Percentiles rank a stretch among this genome's conserved stretches.
These are phyloP conservation scores for Bos indicus DNA, from an alignment of 2,113 vertebrate species.

Conservation along the genomic window DNA sequence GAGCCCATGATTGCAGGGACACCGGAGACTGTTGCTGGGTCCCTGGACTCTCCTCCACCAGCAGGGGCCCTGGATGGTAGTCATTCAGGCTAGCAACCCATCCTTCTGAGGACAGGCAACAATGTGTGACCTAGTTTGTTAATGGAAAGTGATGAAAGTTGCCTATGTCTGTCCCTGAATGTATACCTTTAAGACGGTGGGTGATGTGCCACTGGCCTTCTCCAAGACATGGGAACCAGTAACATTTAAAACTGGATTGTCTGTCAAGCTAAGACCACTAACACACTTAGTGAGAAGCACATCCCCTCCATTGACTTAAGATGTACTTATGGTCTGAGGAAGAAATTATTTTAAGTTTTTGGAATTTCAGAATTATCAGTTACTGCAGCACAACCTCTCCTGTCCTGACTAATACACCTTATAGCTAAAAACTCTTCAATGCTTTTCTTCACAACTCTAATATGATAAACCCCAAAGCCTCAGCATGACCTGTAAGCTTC, in stretches of 20 bases:
- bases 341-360: neutral
- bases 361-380: neutral
- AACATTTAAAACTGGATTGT: neutral
- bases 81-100: neutral
- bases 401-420: neutral
- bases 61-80: fast-evolving
- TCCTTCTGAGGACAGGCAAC: neutral
- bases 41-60: neutral
- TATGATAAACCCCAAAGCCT: neutral
- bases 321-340: neutral
- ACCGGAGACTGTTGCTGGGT: neutral
- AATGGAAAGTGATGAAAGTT: neutral
- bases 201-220: neutral
- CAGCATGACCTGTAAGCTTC: fast-evolving
- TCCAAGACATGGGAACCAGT: neutral
- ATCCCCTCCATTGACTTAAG: neutral
- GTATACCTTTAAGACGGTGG: neutral
- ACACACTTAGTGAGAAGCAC: fast-evolving
- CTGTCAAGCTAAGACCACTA: neutral
- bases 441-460: neutral
- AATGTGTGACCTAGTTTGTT: neutral
- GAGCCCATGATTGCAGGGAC: fast-evolving
- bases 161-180: neutral
- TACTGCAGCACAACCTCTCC: neutral
- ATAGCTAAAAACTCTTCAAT: neutral